Evolutionary conservation across 2,888 invertebrate genomes (phyloP).

Genomic region (Orgyia antiqua): DNA sequence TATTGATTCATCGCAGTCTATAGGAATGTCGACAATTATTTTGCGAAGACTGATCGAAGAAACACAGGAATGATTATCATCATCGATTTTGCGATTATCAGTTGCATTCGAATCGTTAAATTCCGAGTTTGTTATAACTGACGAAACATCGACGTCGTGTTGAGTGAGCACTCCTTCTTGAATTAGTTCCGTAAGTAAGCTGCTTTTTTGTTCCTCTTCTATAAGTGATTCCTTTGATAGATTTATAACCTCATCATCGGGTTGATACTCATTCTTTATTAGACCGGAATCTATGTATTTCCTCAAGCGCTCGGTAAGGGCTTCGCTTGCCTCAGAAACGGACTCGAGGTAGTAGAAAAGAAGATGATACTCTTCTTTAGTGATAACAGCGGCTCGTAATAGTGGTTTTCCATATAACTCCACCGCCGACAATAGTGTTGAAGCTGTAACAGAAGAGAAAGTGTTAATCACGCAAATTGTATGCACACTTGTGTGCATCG

Average conservation of each 20-base stretch:
- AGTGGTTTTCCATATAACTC: conserved; percentile 82
- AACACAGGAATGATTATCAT: conserved; percentile 48
- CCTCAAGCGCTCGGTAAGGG: conserved; percentile 67
- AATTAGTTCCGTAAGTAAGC: conserved; percentile 57
- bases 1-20: conserved; percentile 56
- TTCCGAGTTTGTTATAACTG: conserved; percentile 54
- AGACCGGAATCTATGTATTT: conserved; percentile 73
- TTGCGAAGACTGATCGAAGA: conserved; percentile 57
- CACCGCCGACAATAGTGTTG: conserved; percentile 78
- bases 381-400: conserved; percentile 67
- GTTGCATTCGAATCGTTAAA: conserved; percentile 41
- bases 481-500: conserved; percentile 19
- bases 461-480: conserved; percentile 26
- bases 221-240: conserved; percentile 34
- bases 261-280: conserved; percentile 44
- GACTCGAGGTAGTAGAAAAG: conserved; percentile 74
- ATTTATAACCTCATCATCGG: conserved; percentile 36
- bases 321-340: conserved; percentile 69
- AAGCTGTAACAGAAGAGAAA: conserved; percentile 62
- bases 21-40: conserved; percentile 61
- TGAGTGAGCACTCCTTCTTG: conserved; percentile 67
- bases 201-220: conserved; percentile 56
- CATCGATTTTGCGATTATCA: conserved; percentile 50
- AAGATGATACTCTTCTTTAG: conserved; percentile 72
- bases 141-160: conserved; percentile 64